These are phyloP conservation scores for Meleagris gallopavo DNA, from an alignment of 2,113 vertebrate genomes.

Conservation along the genomic window DNA sequence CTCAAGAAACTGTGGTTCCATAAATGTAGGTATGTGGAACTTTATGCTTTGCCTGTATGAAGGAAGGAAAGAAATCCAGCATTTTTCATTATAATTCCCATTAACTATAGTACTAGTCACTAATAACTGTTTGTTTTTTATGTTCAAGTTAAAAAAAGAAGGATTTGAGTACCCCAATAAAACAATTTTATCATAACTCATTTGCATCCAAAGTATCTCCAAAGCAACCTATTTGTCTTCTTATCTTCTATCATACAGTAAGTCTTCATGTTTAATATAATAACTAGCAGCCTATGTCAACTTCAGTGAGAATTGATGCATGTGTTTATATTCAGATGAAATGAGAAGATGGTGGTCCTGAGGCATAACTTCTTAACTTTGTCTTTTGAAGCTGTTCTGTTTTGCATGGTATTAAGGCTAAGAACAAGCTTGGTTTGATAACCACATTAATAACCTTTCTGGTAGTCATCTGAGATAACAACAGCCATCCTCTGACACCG, in stretches of 20 bases:
- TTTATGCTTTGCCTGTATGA: neutral
- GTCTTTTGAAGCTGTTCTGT: neutral
- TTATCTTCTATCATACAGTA: neutral
- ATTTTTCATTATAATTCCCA: neutral
- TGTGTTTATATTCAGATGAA: neutral
- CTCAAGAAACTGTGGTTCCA: neutral
- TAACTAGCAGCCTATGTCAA: neutral
- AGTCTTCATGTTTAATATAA: neutral
- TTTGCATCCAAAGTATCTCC: neutral
- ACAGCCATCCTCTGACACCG: conserved; percentile 96
- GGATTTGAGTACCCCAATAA: neutral
- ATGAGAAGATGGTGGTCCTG: neutral
- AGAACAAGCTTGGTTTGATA: conserved; percentile 99
- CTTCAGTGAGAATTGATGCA: neutral
- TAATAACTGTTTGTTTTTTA: neutral
- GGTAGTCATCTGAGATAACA: conserved; percentile 94
- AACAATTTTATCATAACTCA: neutral
- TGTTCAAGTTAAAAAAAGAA: neutral
- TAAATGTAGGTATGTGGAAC: neutral
- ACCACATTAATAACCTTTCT: conserved; percentile 92
- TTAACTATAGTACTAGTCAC: neutral
- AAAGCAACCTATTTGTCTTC: neutral
- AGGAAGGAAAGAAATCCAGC: neutral
- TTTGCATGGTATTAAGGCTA: conserved; percentile 61
- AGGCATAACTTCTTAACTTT: neutral